Evolutionary conservation across 2,797 vertebrate species (phyloP).

Genomic region (Gymnoscopelus microlampas): DNA sequence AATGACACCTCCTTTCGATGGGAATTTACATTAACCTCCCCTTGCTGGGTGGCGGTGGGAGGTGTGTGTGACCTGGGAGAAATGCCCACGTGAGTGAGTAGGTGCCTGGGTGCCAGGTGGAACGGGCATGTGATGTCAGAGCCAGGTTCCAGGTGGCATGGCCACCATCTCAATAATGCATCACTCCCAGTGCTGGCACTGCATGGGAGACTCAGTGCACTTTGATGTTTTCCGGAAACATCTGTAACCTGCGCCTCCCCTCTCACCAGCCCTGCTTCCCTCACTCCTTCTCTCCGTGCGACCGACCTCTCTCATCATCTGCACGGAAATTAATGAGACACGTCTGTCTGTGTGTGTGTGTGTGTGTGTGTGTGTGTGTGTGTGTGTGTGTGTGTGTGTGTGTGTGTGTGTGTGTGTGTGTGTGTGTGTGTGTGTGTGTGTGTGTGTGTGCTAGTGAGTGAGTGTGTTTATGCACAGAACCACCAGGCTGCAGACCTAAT

Average conservation of each 20-base stretch:
- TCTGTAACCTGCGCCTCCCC: constrained; percentile 75
- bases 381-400: constrained; percentile 22
- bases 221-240: constrained; percentile 84
- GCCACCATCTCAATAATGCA: constrained; percentile 76
- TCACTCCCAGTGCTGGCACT: constrained; percentile 62
- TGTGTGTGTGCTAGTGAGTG: not conserved
- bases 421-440: constrained; percentile 13
- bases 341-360: not conserved
- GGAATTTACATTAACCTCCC: too few species aligned
- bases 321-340: constrained; percentile 61
- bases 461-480: constrained; percentile 27
- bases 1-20: too few species aligned
- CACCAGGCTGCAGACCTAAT: constrained; percentile 53
- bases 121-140: constrained; percentile 68
- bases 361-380: constrained; percentile 22
- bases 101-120: constrained; percentile 58
- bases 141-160: constrained; percentile 74
- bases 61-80: constrained; percentile 60
- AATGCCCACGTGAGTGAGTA: constrained; percentile 53
- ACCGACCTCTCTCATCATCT: constrained; percentile 13
- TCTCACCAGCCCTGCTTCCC: constrained; percentile 49
- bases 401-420: constrained; percentile 20
- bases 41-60: constrained; percentile 37
- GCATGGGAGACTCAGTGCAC: constrained; percentile 47
- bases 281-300: constrained; percentile 29